Base-by-base conservation (phyloP, 1,140 invertebrate genomes). In the Bradynema listronoti region DNA sequence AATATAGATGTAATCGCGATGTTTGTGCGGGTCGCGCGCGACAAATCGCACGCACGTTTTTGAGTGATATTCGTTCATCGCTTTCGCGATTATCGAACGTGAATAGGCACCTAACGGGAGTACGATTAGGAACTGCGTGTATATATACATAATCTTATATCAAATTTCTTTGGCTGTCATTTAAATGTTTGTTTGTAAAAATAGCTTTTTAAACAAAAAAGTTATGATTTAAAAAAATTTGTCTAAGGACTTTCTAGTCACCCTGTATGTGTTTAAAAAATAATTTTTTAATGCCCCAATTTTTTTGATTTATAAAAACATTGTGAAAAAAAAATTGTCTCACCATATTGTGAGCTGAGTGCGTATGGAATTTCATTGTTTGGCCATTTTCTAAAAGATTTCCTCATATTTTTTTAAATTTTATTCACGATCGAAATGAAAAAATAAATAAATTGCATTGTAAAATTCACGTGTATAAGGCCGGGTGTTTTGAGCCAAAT, bases 311-410 rank as follows among this genome's bases (percentile, higher is more conserved):
- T n/a, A n/a, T n/a, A n/a, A n/a, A n/a, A n/a, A n/a, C n/a, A n/a
- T n/a, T n/a, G n/a, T n/a, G n/a, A n/a, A n/a, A n/a, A n/a, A n/a
- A n/a, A n/a, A n/a, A n/a, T n/a, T n/a, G n/a, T n/a, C 3, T 43
- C 16, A 22, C 74, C 74, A 50, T 77, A 77, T 62, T 78, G 70
- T 1, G 67, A 58, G 22, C 70, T 74, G 7, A 77, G 32, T 6
- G 76, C 66, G 51, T 77, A 77, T 4, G 74, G 74, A 33, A 77
- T 77, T 58, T 78, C 77, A 45, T 66, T 72, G 49, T 68, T 68
- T 19, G 73, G 74, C 73, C 73, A 75, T 47, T 60, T 58, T 50
- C 71, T 73, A 39, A 25, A 70, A 52, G 27, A 19, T 19, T 27
- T 30, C 2, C 29, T 24, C 16, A 30, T 19, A 59, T 59, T 59